phyloP scores from a whole-genome alignment of 2,113 vertebrate genomes.

The Sapajus apella region DNA sequence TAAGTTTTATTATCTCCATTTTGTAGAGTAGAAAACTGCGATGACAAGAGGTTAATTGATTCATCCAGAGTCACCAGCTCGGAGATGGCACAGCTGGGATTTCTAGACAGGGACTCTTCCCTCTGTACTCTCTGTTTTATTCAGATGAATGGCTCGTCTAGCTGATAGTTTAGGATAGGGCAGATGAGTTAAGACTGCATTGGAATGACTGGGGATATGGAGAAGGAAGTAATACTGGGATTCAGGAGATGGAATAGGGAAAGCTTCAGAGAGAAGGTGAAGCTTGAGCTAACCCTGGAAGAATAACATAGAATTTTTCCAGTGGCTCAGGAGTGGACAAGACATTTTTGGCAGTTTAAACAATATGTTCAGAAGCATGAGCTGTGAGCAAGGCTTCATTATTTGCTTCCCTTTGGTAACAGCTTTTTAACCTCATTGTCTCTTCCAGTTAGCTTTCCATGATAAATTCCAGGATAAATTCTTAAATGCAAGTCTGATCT shows the following conservation, averaged over 20 bases:
- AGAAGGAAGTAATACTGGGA: not conserved
- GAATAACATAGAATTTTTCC: not conserved
- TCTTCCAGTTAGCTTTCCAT: not conserved
- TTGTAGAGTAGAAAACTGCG: not conserved
- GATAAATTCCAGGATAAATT: not conserved
- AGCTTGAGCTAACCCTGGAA: not conserved
- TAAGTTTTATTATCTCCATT: conserved; percentile 12
- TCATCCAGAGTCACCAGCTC: not conserved
- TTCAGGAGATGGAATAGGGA: not conserved
- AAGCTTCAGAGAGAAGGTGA: not conserved
- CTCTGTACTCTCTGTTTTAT: not conserved
- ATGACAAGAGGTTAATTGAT: not conserved
- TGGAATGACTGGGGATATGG: not conserved
- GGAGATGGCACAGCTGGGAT: not conserved
- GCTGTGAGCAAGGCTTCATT: not conserved
- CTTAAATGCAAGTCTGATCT: not conserved
- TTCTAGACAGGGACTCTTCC: not conserved
- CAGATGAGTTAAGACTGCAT: not conserved
- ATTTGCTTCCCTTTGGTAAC: not conserved
- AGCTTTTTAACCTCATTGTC: not conserved
- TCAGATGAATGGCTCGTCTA: not conserved
- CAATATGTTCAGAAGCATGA: not conserved
- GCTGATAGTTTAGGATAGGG: not conserved
- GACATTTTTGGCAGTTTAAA: not conserved
- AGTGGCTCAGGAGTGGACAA: not conserved